Conservation (phyloP, 1,140 invertebrate genomes). For the Drosophila auraria region DNA sequence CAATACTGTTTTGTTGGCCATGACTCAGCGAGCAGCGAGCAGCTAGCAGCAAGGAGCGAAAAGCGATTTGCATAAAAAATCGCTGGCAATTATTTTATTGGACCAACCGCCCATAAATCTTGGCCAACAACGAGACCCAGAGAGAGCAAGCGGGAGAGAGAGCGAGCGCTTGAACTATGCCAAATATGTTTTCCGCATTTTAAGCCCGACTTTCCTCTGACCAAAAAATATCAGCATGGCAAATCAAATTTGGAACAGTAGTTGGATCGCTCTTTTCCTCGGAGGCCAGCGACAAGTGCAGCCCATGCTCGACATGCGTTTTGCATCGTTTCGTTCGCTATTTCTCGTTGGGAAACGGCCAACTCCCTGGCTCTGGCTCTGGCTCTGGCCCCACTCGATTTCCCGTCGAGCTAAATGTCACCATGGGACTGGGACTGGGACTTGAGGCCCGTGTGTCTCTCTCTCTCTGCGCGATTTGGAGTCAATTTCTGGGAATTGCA, state of each 20-base stretch:
- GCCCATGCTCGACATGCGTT: conserved; percentile 74
- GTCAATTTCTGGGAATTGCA: conserved; percentile 81
- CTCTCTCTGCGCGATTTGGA: conserved; percentile 45
- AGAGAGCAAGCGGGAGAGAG: conserved; percentile 3
- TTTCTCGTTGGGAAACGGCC: conserved; percentile 39
- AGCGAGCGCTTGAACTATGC: conserved; percentile 58
- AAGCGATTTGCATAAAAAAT: conserved; percentile 84
- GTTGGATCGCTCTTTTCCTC: conserved; percentile 48
- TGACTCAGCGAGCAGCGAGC: conserved; percentile 74
- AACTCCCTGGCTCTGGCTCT: conserved; percentile 26
- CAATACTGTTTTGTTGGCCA: conserved; percentile 38
- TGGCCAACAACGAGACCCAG: conserved; percentile 30
- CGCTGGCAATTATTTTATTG: conserved; percentile 84
- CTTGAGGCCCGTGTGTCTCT: conserved; percentile 24
- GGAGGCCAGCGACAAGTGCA: conserved; percentile 60
- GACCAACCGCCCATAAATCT: conserved; percentile 83
- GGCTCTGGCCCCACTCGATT: neutral
- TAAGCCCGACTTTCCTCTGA: conserved; percentile 24
- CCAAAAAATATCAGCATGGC: conserved; percentile 68
- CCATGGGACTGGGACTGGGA: conserved; percentile 9
- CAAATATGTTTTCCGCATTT: conserved; percentile 81
- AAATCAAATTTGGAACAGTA: conserved; percentile 84
- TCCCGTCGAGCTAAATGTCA: conserved; percentile 36
- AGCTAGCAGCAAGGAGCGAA: conserved; percentile 35
- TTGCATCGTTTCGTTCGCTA: conserved; percentile 71